Percentiles rank a stretch among this genome's conserved stretches.
phyloP scores from a whole-genome alignment of 1,140 invertebrate genomes.

The Pygmarrhopalites habei region DNA sequence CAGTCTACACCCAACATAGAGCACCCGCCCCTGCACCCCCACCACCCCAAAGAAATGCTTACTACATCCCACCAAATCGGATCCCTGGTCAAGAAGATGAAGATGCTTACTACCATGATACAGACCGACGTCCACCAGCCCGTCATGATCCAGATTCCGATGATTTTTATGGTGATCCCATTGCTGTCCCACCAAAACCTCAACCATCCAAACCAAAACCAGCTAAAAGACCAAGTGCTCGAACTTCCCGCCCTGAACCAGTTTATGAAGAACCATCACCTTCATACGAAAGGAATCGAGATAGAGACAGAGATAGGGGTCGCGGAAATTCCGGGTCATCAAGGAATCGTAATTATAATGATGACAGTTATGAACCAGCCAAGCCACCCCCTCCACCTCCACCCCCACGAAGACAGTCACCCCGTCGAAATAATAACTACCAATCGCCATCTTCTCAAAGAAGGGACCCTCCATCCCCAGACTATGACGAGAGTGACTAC shows the following conservation, averaged over 20 bases:
- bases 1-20: background rate
- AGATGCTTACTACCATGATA: background rate
- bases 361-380: slow-evolving; percentile 8
- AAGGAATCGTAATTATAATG: background rate
- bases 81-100: background rate
- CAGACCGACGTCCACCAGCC: slow-evolving; percentile 15
- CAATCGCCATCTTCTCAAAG: background rate
- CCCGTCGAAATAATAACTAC: background rate
- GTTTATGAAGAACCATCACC: background rate
- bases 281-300: slow-evolving; percentile 7
- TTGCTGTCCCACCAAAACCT: background rate
- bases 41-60: no score
- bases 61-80: background rate
- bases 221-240: background rate
- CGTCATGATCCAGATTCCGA: slow-evolving; percentile 29
- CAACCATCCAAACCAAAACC: slow-evolving; percentile 9
- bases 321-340: no score
- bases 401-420: no score
- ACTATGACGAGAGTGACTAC: slow-evolving; percentile 10
- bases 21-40: no score
- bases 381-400: background rate
- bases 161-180: slow-evolving; percentile 29
- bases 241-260: background rate
- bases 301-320: no score
- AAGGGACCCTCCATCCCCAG: background rate